Conservation (phyloP, 1,140 invertebrate genomes). For the Calephelis nemesis region DNA sequence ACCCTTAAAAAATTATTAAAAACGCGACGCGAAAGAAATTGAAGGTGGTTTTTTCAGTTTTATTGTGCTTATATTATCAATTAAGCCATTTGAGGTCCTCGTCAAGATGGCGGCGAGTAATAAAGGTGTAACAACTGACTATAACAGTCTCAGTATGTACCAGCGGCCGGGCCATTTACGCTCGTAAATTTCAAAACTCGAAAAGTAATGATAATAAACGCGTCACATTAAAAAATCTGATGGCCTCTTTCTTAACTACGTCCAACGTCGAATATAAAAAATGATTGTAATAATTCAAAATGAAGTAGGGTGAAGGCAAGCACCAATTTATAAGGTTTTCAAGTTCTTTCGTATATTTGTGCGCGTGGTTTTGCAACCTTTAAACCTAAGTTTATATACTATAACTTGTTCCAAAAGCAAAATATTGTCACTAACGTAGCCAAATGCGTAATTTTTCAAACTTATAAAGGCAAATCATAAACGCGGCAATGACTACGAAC, state of each 20-base stretch:
- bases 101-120: conserved; percentile 46
- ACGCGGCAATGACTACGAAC: too few species aligned
- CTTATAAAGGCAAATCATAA: too few species aligned
- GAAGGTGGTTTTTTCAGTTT: neutral
- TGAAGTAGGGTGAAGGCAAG: neutral
- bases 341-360: too few species aligned
- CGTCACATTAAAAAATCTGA: conserved; percentile 52
- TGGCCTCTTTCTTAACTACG: conserved; percentile 5
- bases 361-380: too few species aligned
- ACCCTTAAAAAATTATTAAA: too few species aligned
- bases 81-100: conserved; percentile 35
- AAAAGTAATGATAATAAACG: conserved; percentile 69
- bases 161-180: conserved; percentile 57
- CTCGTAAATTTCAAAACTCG: conserved; percentile 66
- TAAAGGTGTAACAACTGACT: conserved; percentile 46
- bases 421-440: too few species aligned
- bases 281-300: conserved; percentile 17
- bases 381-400: too few species aligned
- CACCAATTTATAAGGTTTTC: neutral
- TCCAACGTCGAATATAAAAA: conserved; percentile 6
- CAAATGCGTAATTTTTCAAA: too few species aligned
- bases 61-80: neutral
- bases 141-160: conserved; percentile 43
- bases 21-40: too few species aligned
- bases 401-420: too few species aligned